Percentiles rank a stretch among this genome's conserved stretches.
These are phyloP conservation scores for Caloenas nicobarica DNA, from an alignment of 2,113 vertebrate genomes.

Conservation along the genomic window DNA sequence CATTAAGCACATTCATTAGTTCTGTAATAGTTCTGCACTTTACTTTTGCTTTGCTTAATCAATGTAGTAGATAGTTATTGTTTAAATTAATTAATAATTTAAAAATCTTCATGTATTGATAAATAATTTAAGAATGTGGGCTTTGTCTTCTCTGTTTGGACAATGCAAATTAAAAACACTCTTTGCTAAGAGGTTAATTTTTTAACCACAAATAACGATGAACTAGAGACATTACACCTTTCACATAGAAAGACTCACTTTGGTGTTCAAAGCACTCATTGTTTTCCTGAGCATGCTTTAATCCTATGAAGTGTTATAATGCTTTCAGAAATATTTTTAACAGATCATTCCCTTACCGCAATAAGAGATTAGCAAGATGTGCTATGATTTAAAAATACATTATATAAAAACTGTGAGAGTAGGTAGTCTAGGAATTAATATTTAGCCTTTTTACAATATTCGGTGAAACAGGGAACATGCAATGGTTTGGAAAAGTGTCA, in stretches of 20 bases:
- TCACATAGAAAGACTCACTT: background rate
- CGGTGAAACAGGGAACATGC: background rate
- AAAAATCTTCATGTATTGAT: background rate
- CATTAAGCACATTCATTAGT: background rate
- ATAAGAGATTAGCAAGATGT: background rate
- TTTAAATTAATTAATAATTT: conserved; percentile 28
- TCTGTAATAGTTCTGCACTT: too few relatives aligned
- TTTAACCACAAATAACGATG: background rate
- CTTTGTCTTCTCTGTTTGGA: background rate
- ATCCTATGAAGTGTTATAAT: background rate
- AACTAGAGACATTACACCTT: background rate
- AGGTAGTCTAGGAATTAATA: background rate
- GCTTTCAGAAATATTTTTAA: background rate
- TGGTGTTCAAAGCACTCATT: background rate
- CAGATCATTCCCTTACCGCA: background rate
- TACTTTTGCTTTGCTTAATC: background rate
- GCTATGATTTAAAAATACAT: background rate
- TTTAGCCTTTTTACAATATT: background rate
- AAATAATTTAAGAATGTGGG: conserved; percentile 8
- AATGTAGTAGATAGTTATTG: background rate
- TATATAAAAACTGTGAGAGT: background rate
- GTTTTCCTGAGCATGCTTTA: background rate
- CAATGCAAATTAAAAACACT: background rate
- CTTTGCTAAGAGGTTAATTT: background rate
- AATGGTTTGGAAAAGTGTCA: background rate